Percentiles rank a stretch among this genome's conserved stretches.
These are phyloP conservation scores for Galerucella calmariensis DNA, from an alignment of 2,888 invertebrate genomes.

Conservation along the genomic window DNA sequence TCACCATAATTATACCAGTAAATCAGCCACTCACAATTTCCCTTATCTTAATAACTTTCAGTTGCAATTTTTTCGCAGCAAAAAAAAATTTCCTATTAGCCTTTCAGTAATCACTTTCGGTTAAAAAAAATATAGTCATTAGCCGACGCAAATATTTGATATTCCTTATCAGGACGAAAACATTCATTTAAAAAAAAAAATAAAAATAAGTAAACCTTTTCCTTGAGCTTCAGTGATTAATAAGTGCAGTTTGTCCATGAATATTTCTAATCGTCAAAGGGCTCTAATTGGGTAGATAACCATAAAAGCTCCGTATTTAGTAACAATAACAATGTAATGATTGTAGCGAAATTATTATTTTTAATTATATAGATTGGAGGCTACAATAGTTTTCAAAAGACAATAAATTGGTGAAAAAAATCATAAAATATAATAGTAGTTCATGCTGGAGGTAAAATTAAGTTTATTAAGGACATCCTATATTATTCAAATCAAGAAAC, in stretches of 20 bases:
- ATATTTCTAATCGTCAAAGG: constrained; percentile 37
- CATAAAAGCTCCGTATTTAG: constrained; percentile 28
- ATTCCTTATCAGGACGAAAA: constrained; percentile 1
- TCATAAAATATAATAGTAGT: too few species aligned
- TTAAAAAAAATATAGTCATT: too few species aligned
- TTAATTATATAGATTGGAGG: too few species aligned
- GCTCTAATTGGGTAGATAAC: constrained; percentile 40
- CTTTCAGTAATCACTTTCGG: not conserved
- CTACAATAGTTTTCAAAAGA: too few species aligned
- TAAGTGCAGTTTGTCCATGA: constrained; percentile 26
- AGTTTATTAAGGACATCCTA: too few species aligned
- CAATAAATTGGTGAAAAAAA: too few species aligned
- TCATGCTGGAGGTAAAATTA: too few species aligned
- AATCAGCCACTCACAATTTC: not conserved
- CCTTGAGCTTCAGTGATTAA: constrained; percentile 32
- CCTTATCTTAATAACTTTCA: constrained; percentile 11
- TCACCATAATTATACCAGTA: not conserved
- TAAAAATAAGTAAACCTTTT: constrained; percentile 5
- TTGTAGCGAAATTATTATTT: not conserved
- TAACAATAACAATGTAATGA: not conserved
- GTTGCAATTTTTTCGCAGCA: constrained; percentile 7
- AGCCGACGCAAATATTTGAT: constrained; percentile 12
- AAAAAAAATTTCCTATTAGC: not conserved
- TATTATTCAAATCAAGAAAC: too few species aligned
- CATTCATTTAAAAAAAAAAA: constrained; percentile 2